Percentiles rank a stretch among this genome's conserved stretches.
phyloP scores from a whole-genome alignment of 2,888 invertebrate genomes.

The Drosophila subsilvestris region DNA sequence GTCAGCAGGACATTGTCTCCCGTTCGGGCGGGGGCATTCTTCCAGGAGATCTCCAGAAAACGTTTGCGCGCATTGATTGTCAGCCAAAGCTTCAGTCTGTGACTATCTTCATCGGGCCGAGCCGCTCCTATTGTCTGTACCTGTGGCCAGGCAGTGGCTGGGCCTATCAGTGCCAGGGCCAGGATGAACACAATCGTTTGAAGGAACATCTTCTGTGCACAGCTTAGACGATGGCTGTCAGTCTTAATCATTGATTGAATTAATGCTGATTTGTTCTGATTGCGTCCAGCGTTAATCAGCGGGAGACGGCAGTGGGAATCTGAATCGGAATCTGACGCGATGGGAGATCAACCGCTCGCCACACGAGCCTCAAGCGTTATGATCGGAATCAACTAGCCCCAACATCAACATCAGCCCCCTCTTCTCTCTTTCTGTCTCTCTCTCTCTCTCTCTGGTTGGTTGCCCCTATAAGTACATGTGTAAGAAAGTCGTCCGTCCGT shows the following conservation, averaged over 20 bases:
- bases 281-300: slow-evolving; percentile 63
- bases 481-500: background rate
- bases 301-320: slow-evolving; percentile 23
- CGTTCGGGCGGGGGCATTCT: slow-evolving; percentile 72
- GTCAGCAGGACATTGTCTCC: slow-evolving; percentile 82
- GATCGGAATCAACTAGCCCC: slow-evolving; percentile 12
- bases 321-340: slow-evolving; percentile 6
- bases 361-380: slow-evolving; percentile 21
- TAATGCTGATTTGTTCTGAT: slow-evolving; percentile 64
- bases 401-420: background rate
- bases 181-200: slow-evolving; percentile 34
- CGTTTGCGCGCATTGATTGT: slow-evolving; percentile 82
- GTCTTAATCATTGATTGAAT: slow-evolving; percentile 48
- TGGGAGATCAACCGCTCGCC: slow-evolving; percentile 23
- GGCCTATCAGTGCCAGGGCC: slow-evolving; percentile 14
- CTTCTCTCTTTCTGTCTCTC: slow-evolving; percentile 20
- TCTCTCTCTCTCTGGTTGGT: slow-evolving; percentile 3
- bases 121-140: slow-evolving; percentile 6
- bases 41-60: slow-evolving; percentile 83
- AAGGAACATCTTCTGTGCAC: slow-evolving; percentile 35
- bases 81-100: slow-evolving; percentile 73
- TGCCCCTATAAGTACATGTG: background rate
- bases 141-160: slow-evolving; percentile 19
- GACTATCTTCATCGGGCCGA: background rate
- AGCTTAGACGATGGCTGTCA: background rate